Percentiles rank a stretch among this genome's conserved stretches.
Evolutionary conservation across 2,113 vertebrate species (phyloP).

Genomic region (Syngnathoides biaculeatus): DNA sequence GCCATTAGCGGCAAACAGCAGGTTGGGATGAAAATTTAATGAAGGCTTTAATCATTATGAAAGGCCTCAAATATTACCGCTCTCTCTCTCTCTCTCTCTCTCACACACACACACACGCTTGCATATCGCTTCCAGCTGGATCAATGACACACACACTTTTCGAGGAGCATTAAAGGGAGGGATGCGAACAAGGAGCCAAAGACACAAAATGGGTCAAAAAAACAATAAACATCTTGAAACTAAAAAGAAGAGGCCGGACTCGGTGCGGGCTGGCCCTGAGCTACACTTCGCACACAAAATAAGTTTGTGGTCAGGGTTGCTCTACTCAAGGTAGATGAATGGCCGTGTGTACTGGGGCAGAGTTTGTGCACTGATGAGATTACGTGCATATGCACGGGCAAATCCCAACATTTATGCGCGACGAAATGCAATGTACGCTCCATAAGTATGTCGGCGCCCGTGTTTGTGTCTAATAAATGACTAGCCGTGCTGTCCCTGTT

Average conservation of each 20-base stretch:
- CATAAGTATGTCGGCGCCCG: slow-evolving; percentile 15
- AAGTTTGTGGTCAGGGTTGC: slow-evolving; percentile 52
- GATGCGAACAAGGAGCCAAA: slow-evolving; percentile 49
- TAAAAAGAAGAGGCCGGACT: slow-evolving; percentile 25
- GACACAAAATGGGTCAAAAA: slow-evolving; percentile 72
- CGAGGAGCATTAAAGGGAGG: slow-evolving; percentile 55
- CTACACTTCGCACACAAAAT: slow-evolving; percentile 17
- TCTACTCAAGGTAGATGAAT: slow-evolving; percentile 72
- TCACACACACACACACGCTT: slow-evolving; percentile 23
- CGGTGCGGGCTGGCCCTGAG: slow-evolving; percentile 46
- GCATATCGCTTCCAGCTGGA: slow-evolving; percentile 61
- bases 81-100: slow-evolving; percentile 25
- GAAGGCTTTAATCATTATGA: slow-evolving; percentile 96
- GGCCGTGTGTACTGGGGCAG: slow-evolving; percentile 60
- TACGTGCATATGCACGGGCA: slow-evolving; percentile 1
- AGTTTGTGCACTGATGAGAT: slow-evolving; percentile 41
- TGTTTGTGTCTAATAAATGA: slow-evolving; percentile 63
- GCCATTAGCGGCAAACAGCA: slow-evolving; percentile 96
- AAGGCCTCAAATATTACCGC: slow-evolving; percentile 84
- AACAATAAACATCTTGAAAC: slow-evolving; percentile 61
- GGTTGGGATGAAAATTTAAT: slow-evolving; percentile 99
- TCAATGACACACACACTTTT: slow-evolving; percentile 58
- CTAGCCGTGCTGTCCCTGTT: slow-evolving; percentile 57
- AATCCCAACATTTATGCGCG: slow-evolving; percentile 11
- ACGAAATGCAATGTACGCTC: slow-evolving; percentile 48